Evolutionary conservation across 2,888 invertebrate genomes (phyloP).

Genomic region (Drosophila affinis): DNA sequence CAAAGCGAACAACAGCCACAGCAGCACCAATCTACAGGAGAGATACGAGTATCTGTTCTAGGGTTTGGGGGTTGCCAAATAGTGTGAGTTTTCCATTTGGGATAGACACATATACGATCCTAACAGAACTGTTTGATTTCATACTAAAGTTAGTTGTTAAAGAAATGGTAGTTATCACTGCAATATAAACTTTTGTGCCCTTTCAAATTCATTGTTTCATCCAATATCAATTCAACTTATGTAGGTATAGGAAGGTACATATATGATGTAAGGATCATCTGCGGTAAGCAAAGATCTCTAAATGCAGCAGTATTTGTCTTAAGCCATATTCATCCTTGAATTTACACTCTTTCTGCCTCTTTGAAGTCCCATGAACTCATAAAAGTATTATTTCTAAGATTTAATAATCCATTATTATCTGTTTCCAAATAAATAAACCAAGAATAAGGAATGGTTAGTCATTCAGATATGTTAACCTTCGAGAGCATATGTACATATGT

Average conservation of each 20-base stretch:
- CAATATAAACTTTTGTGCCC: background rate
- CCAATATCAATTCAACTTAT: background rate
- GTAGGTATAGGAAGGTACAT: background rate
- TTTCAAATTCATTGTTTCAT: no score
- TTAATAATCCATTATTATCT: no score
- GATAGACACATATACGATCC: background rate
- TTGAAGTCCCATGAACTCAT: background rate
- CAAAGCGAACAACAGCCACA: background rate
- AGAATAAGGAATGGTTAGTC: no score
- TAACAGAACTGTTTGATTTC: background rate
- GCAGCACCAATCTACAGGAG: slow-evolving; percentile 6
- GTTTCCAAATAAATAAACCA: no score
- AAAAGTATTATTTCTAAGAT: no score
- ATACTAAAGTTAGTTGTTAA: background rate
- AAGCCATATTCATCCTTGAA: background rate
- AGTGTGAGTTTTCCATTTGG: slow-evolving; percentile 2
- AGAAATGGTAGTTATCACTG: background rate
- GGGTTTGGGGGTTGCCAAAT: slow-evolving; percentile 3
- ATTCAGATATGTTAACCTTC: no score
- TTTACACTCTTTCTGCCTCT: background rate
- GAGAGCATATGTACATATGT: no score
- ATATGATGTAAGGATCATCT: background rate
- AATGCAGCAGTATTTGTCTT: background rate
- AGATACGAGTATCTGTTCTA: slow-evolving; percentile 4
- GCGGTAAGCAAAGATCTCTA: no score